These are phyloP conservation scores for Molorchus minor DNA, from an alignment of 2,888 invertebrate genomes.

Conservation along the genomic window DNA sequence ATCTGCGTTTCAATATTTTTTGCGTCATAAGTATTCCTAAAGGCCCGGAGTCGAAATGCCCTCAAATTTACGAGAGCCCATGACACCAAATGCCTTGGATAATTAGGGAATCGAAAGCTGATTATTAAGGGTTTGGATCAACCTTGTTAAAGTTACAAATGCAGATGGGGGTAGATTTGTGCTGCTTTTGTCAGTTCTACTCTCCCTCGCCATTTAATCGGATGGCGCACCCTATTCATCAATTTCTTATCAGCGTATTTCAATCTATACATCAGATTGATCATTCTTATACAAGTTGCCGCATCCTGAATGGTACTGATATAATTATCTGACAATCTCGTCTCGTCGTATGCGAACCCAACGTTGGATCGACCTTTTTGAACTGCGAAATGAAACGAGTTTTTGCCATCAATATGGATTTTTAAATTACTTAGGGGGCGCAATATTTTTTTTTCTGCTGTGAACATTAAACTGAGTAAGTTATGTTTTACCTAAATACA, in stretches of 20 bases:
- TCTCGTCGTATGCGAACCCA: conserved; percentile 11
- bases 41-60: conserved; percentile 9
- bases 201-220: conserved; percentile 53
- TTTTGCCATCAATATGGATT: no score
- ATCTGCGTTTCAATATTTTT: no score
- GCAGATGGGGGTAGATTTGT: conserved; percentile 51
- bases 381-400: no score
- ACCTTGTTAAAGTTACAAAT: conserved; percentile 51
- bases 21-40: no score
- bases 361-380: conserved; percentile 4
- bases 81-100: conserved; percentile 42
- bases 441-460: no score
- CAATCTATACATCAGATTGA: conserved; percentile 36
- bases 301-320: conserved; percentile 23
- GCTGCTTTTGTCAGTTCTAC: conserved; percentile 52
- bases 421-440: no score
- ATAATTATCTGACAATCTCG: conserved; percentile 24
- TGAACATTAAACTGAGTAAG: no score
- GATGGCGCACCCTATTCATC: conserved; percentile 51
- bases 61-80: conserved; percentile 8
- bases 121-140: conserved; percentile 49
- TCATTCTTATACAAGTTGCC: conserved; percentile 27
- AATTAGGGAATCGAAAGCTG: conserved; percentile 54
- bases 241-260: conserved; percentile 49
- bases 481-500: no score